Base-by-base conservation (phyloP, 2,113 vertebrate genomes). In the Cynopterus brachyotis region DNA sequence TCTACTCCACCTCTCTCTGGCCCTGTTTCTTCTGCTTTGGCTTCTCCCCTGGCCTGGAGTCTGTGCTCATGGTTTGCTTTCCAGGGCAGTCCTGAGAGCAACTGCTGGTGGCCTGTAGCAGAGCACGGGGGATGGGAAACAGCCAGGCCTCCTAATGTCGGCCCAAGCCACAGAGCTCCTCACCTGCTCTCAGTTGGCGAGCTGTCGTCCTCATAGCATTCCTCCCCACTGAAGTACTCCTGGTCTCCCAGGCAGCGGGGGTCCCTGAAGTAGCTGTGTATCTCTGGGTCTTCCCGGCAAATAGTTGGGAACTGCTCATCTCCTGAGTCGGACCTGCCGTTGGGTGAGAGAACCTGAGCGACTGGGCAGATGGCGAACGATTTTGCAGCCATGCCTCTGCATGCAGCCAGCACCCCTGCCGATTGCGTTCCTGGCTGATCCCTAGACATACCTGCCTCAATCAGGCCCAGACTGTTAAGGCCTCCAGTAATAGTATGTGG, bases 201-300 rank as follows among this genome's bases (percentile, higher is more conserved):
- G 90, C 98, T 99, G 94, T 99, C 99, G 0, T 99, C 99, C 87
- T 99, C 99, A 28, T 99, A 99, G 97, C 99, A 99, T 94, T 99
- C 99, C 81, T 99, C 99, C 22, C 99, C 99, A n/a, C 99, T 99
- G 98, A 99, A 99, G 98, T 99, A 99, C 35, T 99, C 99, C 67
- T 98, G 98, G 45, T 99, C 99, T 96, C 98, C 99, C n/a, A 99
- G 97, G 94, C 99, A 99, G 80, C 82, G 98, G 83, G 99, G 98
- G 81, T 99, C 99, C 69, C 99, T 99, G 96, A 99, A 99, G 90
- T 98, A 98, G 50, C 99, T 98, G 73, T 98, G 97, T 8, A 98
- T 96, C 42, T 98, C 98, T 0, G 94, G 97, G 32, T 99, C 99
- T 97, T 99, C 99, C n/a, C 99, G 98, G 89, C 99, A 98, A 98